Percentiles rank a stretch among this genome's conserved stretches.
These are phyloP conservation scores for Tyrophagus putrescentiae DNA, from an alignment of 1,140 invertebrate genomes.

Conservation along the genomic window DNA sequence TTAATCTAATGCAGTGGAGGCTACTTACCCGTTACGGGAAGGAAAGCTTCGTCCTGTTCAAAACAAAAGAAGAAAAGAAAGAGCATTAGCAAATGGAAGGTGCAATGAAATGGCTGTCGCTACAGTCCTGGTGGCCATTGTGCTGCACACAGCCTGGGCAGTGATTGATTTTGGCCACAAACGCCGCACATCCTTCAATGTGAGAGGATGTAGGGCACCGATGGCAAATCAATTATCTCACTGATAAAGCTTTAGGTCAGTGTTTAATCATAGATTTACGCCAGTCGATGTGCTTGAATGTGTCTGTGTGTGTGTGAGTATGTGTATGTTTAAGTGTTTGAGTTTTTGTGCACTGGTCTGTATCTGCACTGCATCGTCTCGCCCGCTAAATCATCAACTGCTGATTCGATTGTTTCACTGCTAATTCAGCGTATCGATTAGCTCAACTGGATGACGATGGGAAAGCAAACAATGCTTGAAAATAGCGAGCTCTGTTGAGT, in stretches of 20 bases:
- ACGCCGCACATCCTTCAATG: not conserved
- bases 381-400: not conserved
- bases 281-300: too few relatives aligned
- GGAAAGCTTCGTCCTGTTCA: conserved; percentile 50
- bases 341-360: too few relatives aligned
- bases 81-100: not conserved
- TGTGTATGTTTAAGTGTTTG: too few relatives aligned
- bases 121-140: conserved; percentile 25
- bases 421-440: conserved; percentile 12
- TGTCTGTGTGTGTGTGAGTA: too few relatives aligned
- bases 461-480: not conserved
- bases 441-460: not conserved
- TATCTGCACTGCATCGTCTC: too few relatives aligned
- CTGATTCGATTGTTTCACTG: conserved; percentile 9
- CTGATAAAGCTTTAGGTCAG: too few relatives aligned
- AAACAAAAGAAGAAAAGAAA: not conserved
- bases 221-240: conserved; percentile 16
- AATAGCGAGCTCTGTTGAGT: too few relatives aligned
- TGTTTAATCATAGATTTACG: too few relatives aligned
- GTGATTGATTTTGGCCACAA: conserved; percentile 13
- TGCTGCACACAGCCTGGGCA: not conserved
- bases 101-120: conserved; percentile 25
- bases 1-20: too few relatives aligned
- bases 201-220: not conserved
- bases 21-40: conserved; percentile 50